These are phyloP conservation scores for Tragopan temminckii DNA, from an alignment of 2,797 vertebrate species.

Conservation along the genomic window DNA sequence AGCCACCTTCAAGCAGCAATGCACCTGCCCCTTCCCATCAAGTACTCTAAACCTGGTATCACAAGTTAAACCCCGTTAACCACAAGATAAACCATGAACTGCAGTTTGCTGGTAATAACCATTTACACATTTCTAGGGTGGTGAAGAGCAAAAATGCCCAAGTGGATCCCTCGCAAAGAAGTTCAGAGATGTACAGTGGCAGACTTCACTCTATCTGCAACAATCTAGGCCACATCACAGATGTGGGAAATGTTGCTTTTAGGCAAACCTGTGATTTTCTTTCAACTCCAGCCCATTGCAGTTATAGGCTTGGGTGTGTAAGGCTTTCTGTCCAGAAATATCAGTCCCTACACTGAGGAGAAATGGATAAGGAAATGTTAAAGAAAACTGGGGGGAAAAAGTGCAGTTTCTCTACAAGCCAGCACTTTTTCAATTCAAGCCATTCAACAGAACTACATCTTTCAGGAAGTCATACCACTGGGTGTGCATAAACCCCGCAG, in stretches of 20 bases:
- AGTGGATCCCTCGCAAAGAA: neutral
- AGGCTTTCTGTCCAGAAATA: neutral
- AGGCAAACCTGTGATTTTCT: neutral
- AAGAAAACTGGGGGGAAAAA: neutral
- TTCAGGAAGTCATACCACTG: neutral
- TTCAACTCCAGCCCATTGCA: neutral
- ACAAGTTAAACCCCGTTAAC: neutral
- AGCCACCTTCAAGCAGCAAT: neutral
- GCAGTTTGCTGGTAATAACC: neutral
- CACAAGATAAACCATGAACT: neutral
- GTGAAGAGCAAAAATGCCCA: neutral
- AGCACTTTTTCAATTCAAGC: neutral
- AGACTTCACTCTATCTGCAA: neutral
- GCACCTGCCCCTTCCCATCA: neutral
- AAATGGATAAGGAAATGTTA: neutral
- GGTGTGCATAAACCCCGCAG: neutral
- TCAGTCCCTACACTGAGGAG: neutral
- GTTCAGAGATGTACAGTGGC: neutral
- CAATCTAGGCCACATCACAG: neutral
- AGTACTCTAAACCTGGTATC: neutral
- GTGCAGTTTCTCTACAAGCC: neutral
- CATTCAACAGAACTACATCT: neutral
- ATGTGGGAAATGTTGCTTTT: neutral
- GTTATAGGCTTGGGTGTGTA: neutral
- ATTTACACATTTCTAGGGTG: neutral